Base-by-base conservation (phyloP, 2,888 invertebrate genomes). In the Thalpophila matura region DNA sequence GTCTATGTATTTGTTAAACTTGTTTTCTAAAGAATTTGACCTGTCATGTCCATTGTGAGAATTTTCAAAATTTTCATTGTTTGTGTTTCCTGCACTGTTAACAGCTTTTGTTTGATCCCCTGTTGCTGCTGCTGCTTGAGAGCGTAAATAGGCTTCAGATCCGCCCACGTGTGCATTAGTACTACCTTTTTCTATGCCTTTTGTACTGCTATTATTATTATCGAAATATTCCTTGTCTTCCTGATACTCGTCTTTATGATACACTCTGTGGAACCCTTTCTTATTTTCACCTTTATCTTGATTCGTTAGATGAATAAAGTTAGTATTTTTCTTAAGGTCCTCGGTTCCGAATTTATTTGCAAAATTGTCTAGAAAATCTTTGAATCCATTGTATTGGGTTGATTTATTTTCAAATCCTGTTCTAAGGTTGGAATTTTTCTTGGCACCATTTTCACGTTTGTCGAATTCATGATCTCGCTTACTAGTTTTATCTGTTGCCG, bases 161-260 rank as follows among this genome's bases (percentile, higher is more conserved):
- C 87, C 92, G 38, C 91, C 90, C 6, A 78, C 56, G 46, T 88
- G 84, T 29, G 77, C 60, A 27, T 85, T 82, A 4, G 86, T 82
- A 64, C 70, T 79, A 6, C 86, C 90, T 3, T 78, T 88, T 63
- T 92, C 91, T 67, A 88, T 83, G 12, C 80, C 80, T 43, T 84
- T 81, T 42, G 79, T 77, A 45, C 72, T 89, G 33, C 85, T 90
- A 49, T 88, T 88, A 16, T 81, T 89, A 69, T 93, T 91, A 67
- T 93, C 92, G 65, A 83, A 92, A 67, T 92, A 93, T 59, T 94
- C 91, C 33, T 93, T 90, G 54, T 93, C 91, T 77, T 92, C 92
- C 64, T 89, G 86, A 80, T 91, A 94, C 73, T 94, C 93, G 58
- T 94, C 92, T 68, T 93, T 94, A 66, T 91, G 91, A 69, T 93